Conservation (phyloP, 2,797 vertebrate genomes). For the Coracias cyanogaster region DNA sequence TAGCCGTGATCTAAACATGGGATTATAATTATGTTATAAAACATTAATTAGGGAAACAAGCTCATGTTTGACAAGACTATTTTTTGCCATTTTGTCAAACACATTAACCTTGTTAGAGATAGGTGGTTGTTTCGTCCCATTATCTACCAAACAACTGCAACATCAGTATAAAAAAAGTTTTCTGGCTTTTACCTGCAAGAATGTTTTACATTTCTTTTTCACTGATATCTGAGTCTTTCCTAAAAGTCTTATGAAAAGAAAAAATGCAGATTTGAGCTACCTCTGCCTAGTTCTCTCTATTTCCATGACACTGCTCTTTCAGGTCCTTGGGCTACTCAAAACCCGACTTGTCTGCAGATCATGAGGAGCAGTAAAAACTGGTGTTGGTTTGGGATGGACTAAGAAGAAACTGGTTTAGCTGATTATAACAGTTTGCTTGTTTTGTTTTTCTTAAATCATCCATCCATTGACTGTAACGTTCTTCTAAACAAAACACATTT, state of each 20-base stretch:
- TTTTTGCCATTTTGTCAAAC: not conserved
- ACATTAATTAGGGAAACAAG: not conserved
- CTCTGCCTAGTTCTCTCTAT: not conserved
- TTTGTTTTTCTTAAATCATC: not conserved
- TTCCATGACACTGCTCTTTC: not conserved
- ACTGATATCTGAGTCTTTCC: not conserved
- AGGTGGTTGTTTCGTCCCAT: not conserved
- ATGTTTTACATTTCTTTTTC: not conserved
- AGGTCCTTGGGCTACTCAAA: not conserved
- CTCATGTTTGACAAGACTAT: not conserved
- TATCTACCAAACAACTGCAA: not conserved
- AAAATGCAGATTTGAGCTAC: not conserved
- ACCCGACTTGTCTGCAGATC: not conserved
- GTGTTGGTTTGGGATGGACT: fast-evolving
- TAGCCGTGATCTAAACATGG: not conserved
- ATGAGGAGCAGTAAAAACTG: not conserved
- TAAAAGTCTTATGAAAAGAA: not conserved
- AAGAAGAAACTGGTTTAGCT: not conserved
- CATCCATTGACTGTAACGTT: not conserved
- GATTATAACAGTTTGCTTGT: not conserved
- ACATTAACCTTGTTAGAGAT: not conserved
- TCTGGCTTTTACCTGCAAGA: not conserved
- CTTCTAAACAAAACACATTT: not conserved
- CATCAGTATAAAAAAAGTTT: not conserved
- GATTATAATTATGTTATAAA: slow-evolving; percentile 4